Percentiles rank a stretch among this genome's conserved stretches.
Evolutionary conservation across 2,113 vertebrate species (phyloP).

Genomic region (Trachemys scripta): DNA sequence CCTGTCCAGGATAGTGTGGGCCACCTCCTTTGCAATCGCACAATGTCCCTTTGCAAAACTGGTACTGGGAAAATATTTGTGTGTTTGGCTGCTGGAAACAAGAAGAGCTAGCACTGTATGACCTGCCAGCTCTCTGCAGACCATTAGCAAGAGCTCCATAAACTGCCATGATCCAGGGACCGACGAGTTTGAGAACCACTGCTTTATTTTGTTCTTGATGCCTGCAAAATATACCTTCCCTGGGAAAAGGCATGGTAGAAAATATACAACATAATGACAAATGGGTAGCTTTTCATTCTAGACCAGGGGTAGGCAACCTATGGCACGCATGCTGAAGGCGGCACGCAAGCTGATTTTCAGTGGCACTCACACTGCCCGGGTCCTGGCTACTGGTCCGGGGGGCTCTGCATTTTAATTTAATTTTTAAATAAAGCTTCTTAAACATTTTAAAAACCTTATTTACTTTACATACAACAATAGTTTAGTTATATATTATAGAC

Average conservation of each 20-base stretch:
- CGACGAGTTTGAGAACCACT: not conserved
- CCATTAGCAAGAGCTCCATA: not conserved
- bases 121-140: not conserved
- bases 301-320: not conserved
- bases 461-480: too few species aligned
- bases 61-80: not conserved
- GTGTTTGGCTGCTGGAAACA: not conserved
- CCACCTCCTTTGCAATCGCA: not conserved
- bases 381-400: too few species aligned
- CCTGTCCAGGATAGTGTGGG: accelerated
- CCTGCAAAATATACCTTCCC: not conserved
- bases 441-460: too few species aligned
- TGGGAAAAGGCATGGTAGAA: not conserved
- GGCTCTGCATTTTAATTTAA: too few species aligned
- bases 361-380: too few species aligned
- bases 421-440: too few species aligned
- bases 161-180: not conserved
- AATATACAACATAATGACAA: not conserved
- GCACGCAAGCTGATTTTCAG: too few species aligned
- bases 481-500: too few species aligned
- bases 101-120: not conserved
- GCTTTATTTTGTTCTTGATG: not conserved
- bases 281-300: not conserved
- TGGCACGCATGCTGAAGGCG: too few species aligned
- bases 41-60: not conserved